These are phyloP conservation scores for Matsumyia berberina DNA, from an alignment of 2,888 invertebrate species.

Conservation along the genomic window DNA sequence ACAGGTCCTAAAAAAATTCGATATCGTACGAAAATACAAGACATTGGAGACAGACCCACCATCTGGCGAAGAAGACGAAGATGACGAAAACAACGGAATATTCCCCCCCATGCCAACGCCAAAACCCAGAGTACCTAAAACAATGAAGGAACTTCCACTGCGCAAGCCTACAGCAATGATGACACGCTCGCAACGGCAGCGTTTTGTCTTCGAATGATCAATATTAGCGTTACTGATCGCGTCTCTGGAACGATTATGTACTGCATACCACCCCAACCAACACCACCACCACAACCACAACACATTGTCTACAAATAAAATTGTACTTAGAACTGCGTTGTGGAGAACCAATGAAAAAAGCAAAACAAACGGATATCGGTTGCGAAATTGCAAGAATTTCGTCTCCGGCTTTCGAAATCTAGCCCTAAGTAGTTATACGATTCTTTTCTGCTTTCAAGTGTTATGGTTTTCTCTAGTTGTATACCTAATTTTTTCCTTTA, in stretches of 20 bases:
- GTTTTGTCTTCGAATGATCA: constrained; percentile 82
- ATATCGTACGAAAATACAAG: constrained; percentile 80
- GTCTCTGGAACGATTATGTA: constrained; percentile 52
- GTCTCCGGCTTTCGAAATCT: constrained; percentile 40
- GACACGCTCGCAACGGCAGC: constrained; percentile 79
- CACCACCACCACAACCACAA: constrained; percentile 36
- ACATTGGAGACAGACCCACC: constrained; percentile 56
- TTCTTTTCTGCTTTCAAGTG: constrained; percentile 63
- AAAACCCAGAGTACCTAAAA: constrained; percentile 42
- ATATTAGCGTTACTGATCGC: constrained; percentile 57
- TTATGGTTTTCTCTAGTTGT: constrained; percentile 51
- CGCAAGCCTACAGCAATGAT: constrained; percentile 80
- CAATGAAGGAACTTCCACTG: constrained; percentile 40
- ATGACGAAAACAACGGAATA: constrained; percentile 48
- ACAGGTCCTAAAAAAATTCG: constrained; percentile 80
- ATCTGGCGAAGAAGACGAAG: constrained; percentile 8
- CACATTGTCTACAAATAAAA: constrained; percentile 51
- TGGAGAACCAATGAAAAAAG: constrained; percentile 50
- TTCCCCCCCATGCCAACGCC: constrained; percentile 73
- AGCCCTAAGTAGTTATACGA: constrained; percentile 70
- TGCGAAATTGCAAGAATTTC: constrained; percentile 44
- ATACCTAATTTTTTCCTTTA: constrained; percentile 40
- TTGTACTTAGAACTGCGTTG: constrained; percentile 54
- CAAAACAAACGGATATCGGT: constrained; percentile 44
- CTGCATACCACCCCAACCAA: constrained; percentile 45